Evolutionary conservation across 2,888 invertebrate species (phyloP), one percentile per base, ranked within the genome.

Genomic region (Pristionchus exspectatus): DNA sequence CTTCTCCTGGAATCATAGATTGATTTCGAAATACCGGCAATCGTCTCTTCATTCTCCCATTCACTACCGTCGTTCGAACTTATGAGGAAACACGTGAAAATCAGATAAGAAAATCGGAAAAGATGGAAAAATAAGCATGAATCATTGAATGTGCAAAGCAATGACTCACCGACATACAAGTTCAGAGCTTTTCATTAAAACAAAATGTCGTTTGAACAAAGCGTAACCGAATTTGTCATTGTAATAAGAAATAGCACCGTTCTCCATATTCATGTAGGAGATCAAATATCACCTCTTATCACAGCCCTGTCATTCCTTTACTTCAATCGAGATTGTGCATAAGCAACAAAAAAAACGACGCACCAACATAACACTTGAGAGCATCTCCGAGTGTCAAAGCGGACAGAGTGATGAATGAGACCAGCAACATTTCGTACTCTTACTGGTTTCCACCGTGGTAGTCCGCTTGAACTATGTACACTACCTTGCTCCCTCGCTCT

Each of bases 341-440:
- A 50, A 50, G 9, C 0, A 56, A 56, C 18, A 56, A 21, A 14
- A 56, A 56, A 12, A 21, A 4, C 21, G 21, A 33, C 72, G 30
- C 72, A 72, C 72, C 72, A 16, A 72, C 27, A 72, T 72, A 72
- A 18, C 72, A 72, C 33, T 33, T 30, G 14, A 72, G 72, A 9
- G 72, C 72, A 72, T 72, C 72, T 16, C 72, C 72, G 18, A 72
- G 18, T 12, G 56, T 14, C 33, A 30, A 72, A 4, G 0, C 33
- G 14, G 33, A 72, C 2, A 72, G 72, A 27, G 16, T 72, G 72
- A 33, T 33, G 14, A 72, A 14, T 16, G 72, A 72, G 18, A 33
- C 16, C 16, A 72, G 72, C 27, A 72, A 27, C 72, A 72, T 72
- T 72, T 72, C 72, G 72, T 72, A 72, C 72, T 72, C 30, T 33